These are phyloP conservation scores for Callipepla squamata DNA, from an alignment of 2,113 vertebrate species.

Conservation along the genomic window DNA sequence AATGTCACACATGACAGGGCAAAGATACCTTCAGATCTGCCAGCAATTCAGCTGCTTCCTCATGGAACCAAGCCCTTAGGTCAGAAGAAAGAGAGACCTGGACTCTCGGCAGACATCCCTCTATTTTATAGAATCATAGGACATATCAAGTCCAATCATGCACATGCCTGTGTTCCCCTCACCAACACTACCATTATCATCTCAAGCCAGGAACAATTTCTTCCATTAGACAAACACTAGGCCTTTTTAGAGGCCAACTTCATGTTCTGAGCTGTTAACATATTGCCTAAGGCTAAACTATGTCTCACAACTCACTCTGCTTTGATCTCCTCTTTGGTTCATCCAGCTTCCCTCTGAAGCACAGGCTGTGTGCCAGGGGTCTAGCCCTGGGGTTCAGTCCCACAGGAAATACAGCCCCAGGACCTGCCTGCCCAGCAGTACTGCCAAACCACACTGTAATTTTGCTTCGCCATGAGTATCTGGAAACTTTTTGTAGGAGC, in stretches of 20 bases:
- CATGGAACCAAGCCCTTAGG: background rate
- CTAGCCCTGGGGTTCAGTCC: background rate
- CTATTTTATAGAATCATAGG: background rate
- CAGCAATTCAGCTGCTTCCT: background rate
- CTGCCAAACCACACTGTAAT: fast-evolving
- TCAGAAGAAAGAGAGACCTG: background rate
- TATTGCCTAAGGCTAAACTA: background rate
- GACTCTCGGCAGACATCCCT: background rate
- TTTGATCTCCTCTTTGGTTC: background rate
- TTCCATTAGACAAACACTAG: background rate
- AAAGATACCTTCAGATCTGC: background rate
- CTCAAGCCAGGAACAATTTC: background rate
- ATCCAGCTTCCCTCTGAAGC: background rate
- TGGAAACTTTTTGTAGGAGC: background rate
- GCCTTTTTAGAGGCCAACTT: background rate
- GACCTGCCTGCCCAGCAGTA: background rate
- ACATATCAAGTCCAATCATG: background rate
- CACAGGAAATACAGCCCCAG: background rate
- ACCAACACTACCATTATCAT: background rate
- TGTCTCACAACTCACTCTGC: background rate
- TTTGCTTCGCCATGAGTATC: background rate
- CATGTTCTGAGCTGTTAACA: background rate
- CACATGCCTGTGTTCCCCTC: background rate
- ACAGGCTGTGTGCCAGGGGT: fast-evolving
- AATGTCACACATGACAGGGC: background rate